Conservation (phyloP, 1,140 invertebrate genomes). For the Drosophila tani region DNA sequence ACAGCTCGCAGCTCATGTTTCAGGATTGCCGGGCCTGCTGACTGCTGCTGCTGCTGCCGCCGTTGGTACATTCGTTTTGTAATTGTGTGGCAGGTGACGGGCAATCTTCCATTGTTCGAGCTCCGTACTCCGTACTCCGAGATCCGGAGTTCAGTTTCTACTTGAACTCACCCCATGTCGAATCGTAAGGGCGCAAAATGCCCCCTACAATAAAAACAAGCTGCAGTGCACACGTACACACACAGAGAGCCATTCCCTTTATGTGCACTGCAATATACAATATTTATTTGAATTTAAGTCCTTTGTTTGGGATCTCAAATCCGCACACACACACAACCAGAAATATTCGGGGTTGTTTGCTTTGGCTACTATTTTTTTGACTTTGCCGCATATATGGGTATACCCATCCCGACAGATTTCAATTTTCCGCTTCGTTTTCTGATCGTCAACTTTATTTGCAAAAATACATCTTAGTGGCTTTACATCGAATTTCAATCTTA, state of each 20-base stretch:
- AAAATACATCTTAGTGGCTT: conserved; percentile 62
- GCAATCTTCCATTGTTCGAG: conserved; percentile 78
- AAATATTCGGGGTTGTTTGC: conserved; percentile 70
- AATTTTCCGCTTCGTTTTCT: conserved; percentile 45
- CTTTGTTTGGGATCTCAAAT: conserved; percentile 79
- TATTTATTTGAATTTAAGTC: conserved; percentile 84
- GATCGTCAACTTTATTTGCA: conserved; percentile 77
- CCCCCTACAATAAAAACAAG: conserved; percentile 79
- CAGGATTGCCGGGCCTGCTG: conserved; percentile 51
- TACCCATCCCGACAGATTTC: conserved; percentile 12
- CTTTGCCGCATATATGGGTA: conserved; percentile 35
- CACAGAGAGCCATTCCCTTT: conserved; percentile 68
- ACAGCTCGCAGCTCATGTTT: conserved; percentile 70
- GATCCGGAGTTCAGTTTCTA: conserved; percentile 41
- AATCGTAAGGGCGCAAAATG: conserved; percentile 81
- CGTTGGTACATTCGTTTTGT: conserved; percentile 78
- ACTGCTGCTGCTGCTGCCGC: conserved; percentile 20
- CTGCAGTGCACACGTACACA: conserved; percentile 55
- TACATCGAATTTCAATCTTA: conserved; percentile 76
- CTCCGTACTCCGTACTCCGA: conserved; percentile 16
- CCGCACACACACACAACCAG: conserved; percentile 62
- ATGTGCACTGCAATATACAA: conserved; percentile 81
- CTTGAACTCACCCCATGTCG: conserved; percentile 83
- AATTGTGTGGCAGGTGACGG: conserved; percentile 84
- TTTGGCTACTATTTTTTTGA: conserved; percentile 68